A percentile compares a stretch with the other conserved stretches of the same genome.
These are phyloP conservation scores for Rhynchomys soricoides DNA, from an alignment of 2,113 vertebrate species.

Conservation along the genomic window DNA sequence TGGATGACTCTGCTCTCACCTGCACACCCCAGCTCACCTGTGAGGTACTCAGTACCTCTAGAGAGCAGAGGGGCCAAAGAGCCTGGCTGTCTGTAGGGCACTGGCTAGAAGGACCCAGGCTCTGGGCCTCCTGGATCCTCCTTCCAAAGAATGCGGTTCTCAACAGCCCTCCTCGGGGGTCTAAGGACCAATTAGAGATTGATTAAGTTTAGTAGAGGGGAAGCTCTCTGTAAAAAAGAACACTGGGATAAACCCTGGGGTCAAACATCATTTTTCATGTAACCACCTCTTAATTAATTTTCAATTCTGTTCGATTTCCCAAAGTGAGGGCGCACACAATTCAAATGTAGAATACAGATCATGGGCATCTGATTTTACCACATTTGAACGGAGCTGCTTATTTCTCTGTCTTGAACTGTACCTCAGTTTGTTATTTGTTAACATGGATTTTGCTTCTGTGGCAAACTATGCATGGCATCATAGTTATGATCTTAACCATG, in stretches of 20 bases:
- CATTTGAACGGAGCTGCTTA: neutral
- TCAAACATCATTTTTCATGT: neutral
- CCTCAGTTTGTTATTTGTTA: neutral
- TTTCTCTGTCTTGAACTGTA: constrained; percentile 13
- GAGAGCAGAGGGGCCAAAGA: neutral
- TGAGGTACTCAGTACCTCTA: no score
- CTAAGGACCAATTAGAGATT: neutral
- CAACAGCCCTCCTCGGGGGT: neutral
- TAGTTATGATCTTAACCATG: neutral
- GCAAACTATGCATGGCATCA: neutral
- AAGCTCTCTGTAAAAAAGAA: neutral
- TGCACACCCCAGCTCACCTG: neutral
- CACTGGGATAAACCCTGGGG: neutral
- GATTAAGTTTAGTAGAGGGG: neutral
- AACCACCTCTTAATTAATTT: constrained; percentile 18
- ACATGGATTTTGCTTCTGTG: neutral
- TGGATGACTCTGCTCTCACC: neutral
- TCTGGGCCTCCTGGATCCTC: neutral
- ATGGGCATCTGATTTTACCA: neutral
- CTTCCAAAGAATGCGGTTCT: neutral
- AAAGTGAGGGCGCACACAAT: neutral
- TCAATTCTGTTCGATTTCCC: constrained; percentile 15
- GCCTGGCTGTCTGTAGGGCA: neutral
- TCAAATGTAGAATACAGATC: neutral
- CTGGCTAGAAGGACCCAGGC: neutral